Conservation (phyloP, 2,113 vertebrate genomes). For the Zosterops lateralis region DNA sequence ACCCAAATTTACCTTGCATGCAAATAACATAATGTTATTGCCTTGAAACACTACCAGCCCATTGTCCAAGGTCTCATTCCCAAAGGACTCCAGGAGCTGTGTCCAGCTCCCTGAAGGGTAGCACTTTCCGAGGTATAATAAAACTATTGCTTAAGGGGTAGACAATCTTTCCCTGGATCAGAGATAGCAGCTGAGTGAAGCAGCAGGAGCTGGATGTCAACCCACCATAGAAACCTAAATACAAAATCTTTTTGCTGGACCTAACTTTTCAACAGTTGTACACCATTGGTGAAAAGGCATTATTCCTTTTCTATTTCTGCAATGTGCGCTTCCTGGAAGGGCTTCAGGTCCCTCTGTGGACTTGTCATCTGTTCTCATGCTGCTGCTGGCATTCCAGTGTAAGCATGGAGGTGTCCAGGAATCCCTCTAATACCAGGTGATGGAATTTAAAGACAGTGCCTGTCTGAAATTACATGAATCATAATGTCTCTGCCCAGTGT, state of each 20-base stretch:
- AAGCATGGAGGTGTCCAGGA: not conserved
- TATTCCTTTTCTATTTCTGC: not conserved
- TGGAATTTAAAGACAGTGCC: not conserved
- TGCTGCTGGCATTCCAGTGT: not conserved
- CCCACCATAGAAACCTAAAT: not conserved
- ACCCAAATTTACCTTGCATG: not conserved
- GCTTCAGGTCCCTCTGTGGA: not conserved
- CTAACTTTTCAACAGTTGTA: fast-evolving
- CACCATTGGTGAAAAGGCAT: fast-evolving
- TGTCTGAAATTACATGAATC: not conserved
- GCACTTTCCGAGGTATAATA: not conserved
- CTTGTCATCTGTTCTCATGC: not conserved
- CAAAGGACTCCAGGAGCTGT: not conserved
- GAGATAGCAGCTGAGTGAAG: fast-evolving
- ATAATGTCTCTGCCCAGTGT: not conserved
- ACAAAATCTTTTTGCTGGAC: not conserved
- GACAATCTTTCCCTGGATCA: not conserved
- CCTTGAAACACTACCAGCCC: not conserved
- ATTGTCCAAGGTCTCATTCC: not conserved
- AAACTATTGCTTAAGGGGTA: not conserved
- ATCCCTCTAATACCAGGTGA: fast-evolving
- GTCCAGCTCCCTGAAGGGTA: not conserved
- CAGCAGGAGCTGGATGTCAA: not conserved
- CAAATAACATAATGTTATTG: fast-evolving
- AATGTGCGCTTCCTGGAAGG: not conserved